Base-by-base conservation (phyloP, 1,140 invertebrate genomes). In the Goniozus legneri region DNA sequence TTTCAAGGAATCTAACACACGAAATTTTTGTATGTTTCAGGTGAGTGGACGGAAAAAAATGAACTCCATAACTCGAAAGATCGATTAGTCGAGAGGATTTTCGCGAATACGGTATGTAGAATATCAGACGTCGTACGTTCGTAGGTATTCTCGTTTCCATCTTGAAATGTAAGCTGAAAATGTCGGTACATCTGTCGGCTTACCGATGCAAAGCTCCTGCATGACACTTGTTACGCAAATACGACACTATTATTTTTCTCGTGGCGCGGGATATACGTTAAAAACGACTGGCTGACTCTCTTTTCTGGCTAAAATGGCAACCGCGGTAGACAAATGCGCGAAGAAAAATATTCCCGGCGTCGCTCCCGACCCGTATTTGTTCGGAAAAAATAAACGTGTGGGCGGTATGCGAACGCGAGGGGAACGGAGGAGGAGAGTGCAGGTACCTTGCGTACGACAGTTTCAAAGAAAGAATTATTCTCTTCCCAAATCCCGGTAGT, bases 161-260 rank as follows among this genome's bases (percentile, higher is more conserved):
- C 50, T 60, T 50, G 56, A 45, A 50, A 36, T 49, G 44, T 62
- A 65, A 69, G 60, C 60, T 62, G 55, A 47, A 57, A 61, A 65
- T 56, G 62, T 62, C 59, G 54, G 44, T 42, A 62, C 64, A 64
- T 65, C 61, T 65, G 64, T 69, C 65, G 59, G 60, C 61, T 72
- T 65, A 61, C 55, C 58, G 37, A 49, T 56, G 44, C 53, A 64
- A 65, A 69, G 67, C 67, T 62, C 43, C 50, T 35, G 51, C 45
- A 54, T 66, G 63, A 69, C 64, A 67, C 65, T 69, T 67, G 65
- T 67, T 65, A 67, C 64, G 61, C 60, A 67, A 71, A 70, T 62
- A 64, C 56, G 63, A 64, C 56, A 61, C 52, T 55, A 65, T 62
- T 64, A 61, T 63, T 65, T 65, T 58, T 56, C 41, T 52, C 21